These are phyloP conservation scores for Gambelia wislizenii DNA, from an alignment of 2,797 vertebrate species.

Conservation along the genomic window DNA sequence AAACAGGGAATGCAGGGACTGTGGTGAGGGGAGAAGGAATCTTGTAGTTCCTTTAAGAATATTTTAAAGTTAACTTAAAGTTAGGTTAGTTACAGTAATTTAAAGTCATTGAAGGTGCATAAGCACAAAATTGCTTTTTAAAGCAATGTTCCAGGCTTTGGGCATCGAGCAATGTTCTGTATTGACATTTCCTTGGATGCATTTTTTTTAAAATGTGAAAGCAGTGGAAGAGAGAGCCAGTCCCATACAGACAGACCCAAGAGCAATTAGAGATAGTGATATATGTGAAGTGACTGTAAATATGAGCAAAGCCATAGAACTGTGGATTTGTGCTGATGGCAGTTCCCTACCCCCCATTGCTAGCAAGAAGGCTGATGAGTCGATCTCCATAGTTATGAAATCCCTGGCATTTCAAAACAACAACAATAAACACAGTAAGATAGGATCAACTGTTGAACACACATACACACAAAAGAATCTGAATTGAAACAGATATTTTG, in stretches of 20 bases:
- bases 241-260: too few relatives aligned
- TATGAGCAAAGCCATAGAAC: constrained; percentile 4
- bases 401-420: not conserved
- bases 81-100: too few relatives aligned
- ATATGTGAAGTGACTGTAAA: constrained; percentile 26
- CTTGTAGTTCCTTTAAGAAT: too few relatives aligned
- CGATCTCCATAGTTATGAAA: constrained; percentile 20
- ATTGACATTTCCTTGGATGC: not conserved
- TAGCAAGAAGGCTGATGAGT: constrained; percentile 6
- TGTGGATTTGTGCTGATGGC: constrained; percentile 31
- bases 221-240: not conserved
- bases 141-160: not conserved
- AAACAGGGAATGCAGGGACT: too few relatives aligned
- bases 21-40: too few relatives aligned
- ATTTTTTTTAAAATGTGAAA: not conserved
- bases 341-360: too few relatives aligned
- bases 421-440: not conserved
- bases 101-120: too few relatives aligned
- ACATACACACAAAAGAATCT: not conserved
- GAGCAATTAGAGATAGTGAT: constrained; percentile 1
- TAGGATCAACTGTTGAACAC: not conserved
- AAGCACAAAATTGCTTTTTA: not conserved
- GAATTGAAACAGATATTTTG: not conserved
- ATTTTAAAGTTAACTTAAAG: too few relatives aligned
- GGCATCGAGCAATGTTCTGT: not conserved